Evolutionary conservation across 2,113 vertebrate genomes (phyloP).

Genomic region (Felis catus): F.catus_Fca126_mat1.0 CM031424.1:51373501-51374000

Average conservation of each 20-base stretch:
- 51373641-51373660: no score
- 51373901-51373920: background rate
- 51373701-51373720: no score
- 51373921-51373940: background rate
- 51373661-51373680: no score
- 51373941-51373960: background rate
- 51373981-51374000: background rate
- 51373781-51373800: no score
- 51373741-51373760: no score
- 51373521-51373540: background rate
- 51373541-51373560: background rate
- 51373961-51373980: background rate
- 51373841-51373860: background rate
- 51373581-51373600: background rate
- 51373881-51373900: background rate
- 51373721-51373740: no score
- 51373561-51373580: background rate
- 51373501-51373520: background rate
- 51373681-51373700: no score
- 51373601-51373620: background rate
- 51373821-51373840: background rate
- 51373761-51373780: no score
- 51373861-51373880: slow-evolving; percentile 8
- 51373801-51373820: no score
- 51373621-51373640: background rate